phyloP scores from a whole-genome alignment of 2,888 invertebrate species.

The Drosophila tripunctata region DNA sequence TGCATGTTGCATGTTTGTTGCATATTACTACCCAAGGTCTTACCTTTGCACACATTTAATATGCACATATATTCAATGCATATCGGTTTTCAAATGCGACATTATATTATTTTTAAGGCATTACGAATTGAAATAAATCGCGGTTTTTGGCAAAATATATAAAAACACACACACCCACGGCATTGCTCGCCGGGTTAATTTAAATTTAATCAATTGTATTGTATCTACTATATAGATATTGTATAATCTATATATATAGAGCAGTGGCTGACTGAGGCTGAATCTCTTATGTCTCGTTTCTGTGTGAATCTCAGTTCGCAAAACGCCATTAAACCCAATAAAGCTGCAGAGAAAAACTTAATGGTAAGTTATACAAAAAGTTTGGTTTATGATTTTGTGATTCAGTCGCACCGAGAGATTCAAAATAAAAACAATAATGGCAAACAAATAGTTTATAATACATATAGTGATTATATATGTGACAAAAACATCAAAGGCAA shows the following conservation, averaged over 20 bases:
- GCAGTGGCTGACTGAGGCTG: constrained; percentile 30
- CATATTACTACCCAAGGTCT: constrained; percentile 82
- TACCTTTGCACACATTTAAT: constrained; percentile 81
- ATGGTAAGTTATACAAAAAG: constrained; percentile 74
- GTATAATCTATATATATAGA: constrained; percentile 36
- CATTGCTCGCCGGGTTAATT: constrained; percentile 85
- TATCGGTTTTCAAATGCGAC: constrained; percentile 24
- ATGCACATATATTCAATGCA: constrained; percentile 54
- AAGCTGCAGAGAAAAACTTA: constrained; percentile 83
- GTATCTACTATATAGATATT: constrained; percentile 1
- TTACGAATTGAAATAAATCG: constrained; percentile 83
- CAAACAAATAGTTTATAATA: constrained; percentile 8
- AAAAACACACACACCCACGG: constrained; percentile 82
- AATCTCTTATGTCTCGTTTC: constrained; percentile 36
- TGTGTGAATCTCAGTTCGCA: constrained; percentile 51
- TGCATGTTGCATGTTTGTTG: too few species aligned
- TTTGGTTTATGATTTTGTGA: constrained; percentile 60
- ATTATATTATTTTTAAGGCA: constrained; percentile 38
- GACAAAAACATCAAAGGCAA: constrained; percentile 1
- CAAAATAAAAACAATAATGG: constrained; percentile 21
- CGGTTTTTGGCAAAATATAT: constrained; percentile 74
- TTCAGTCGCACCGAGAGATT: constrained; percentile 36
- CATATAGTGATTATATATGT: constrained; percentile 1
- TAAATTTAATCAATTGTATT: constrained; percentile 56
- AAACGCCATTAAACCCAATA: constrained; percentile 77